Conservation (phyloP, 2,888 invertebrate species). For the Chrysolina americana region DNA sequence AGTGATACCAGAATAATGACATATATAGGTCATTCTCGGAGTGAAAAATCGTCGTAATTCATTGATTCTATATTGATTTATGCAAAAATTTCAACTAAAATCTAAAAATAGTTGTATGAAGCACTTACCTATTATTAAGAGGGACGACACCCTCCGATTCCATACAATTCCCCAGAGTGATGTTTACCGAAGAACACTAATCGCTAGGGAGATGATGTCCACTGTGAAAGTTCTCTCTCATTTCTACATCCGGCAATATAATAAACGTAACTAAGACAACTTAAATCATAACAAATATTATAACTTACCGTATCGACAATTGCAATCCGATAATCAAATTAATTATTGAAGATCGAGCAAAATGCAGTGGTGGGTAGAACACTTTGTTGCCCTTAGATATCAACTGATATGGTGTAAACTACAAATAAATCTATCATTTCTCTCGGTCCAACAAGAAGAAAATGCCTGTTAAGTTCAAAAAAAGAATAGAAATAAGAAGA, state of each 20-base stretch:
- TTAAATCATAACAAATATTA: neutral
- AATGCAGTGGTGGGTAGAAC: neutral
- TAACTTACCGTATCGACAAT: neutral
- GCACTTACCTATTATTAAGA: conserved; percentile 57
- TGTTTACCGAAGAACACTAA: neutral
- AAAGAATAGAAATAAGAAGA: too few relatives aligned
- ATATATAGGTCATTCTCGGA: too few relatives aligned
- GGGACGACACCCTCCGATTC: conserved; percentile 65
- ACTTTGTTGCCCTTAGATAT: too few relatives aligned
- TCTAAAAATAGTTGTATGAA: neutral
- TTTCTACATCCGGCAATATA: neutral
- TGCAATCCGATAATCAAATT: neutral
- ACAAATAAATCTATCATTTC: too few relatives aligned
- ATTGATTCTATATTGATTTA: too few relatives aligned
- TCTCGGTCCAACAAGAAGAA: too few relatives aligned
- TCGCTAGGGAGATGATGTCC: neutral
- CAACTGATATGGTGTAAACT: too few relatives aligned
- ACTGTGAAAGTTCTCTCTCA: neutral
- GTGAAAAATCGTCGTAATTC: neutral
- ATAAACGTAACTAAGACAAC: neutral
- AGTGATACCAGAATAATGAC: too few relatives aligned
- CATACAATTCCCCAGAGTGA: conserved; percentile 68
- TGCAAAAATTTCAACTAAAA: too few relatives aligned
- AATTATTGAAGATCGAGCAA: neutral
- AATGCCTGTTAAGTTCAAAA: too few relatives aligned